phyloP scores from a whole-genome alignment of 1,140 invertebrate species.

The Campodea augens region DNA sequence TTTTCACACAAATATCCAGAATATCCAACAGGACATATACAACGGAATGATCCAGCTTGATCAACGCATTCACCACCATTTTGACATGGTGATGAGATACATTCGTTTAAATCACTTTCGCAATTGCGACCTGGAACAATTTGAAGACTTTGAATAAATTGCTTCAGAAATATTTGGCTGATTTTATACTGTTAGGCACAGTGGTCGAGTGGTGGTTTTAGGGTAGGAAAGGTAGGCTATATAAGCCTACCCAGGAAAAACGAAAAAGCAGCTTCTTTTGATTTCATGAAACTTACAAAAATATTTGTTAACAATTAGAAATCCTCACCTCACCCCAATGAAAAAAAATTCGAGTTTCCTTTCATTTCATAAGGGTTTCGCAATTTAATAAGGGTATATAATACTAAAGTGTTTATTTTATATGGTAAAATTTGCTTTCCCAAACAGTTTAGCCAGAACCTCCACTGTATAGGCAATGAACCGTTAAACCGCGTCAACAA shows the following conservation, averaged over 20 bases:
- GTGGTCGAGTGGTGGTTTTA: neutral
- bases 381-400: too few relatives aligned
- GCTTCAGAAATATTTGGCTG: neutral
- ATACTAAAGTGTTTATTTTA: too few relatives aligned
- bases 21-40: slow-evolving; percentile 66
- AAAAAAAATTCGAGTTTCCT: too few relatives aligned
- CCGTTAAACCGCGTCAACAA: too few relatives aligned
- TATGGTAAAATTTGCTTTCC: too few relatives aligned
- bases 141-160: slow-evolving; percentile 8
- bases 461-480: too few relatives aligned
- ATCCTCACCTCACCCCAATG: too few relatives aligned
- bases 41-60: slow-evolving; percentile 53
- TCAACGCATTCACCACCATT: slow-evolving; percentile 72
- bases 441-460: too few relatives aligned
- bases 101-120: slow-evolving; percentile 48
- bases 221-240: neutral
- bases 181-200: slow-evolving; percentile 1
- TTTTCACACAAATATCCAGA: slow-evolving; percentile 60
- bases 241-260: neutral
- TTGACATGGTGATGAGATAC: slow-evolving; percentile 53
- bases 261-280: neutral
- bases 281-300: slow-evolving; percentile 1
- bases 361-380: too few relatives aligned
- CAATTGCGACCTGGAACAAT: slow-evolving; percentile 32
- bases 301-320: too few relatives aligned